Percentiles rank a stretch among this genome's conserved stretches.
These are phyloP conservation scores for Dolichomitus sp. DNA, from an alignment of 2,888 invertebrate species.

Conservation along the genomic window DNA sequence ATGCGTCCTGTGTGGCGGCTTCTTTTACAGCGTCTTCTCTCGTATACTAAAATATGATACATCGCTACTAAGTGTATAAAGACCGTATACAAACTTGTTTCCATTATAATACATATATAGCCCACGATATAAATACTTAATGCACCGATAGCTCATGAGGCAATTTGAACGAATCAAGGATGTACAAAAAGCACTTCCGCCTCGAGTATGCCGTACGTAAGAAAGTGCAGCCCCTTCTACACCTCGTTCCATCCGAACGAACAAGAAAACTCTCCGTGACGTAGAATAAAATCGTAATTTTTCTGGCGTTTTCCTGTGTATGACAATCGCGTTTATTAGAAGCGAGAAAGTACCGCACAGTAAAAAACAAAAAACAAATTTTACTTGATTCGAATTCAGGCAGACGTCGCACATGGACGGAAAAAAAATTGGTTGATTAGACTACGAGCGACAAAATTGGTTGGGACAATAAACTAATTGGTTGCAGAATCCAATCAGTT, in stretches of 20 bases:
- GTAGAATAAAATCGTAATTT: slow-evolving; percentile 62
- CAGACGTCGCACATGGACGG: too few relatives aligned
- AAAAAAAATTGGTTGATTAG: too few relatives aligned
- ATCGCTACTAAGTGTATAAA: slow-evolving; percentile 48
- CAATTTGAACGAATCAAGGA: slow-evolving; percentile 38
- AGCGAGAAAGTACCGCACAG: neutral
- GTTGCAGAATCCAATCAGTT: too few relatives aligned
- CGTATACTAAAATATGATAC: slow-evolving; percentile 26
- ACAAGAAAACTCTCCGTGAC: slow-evolving; percentile 46
- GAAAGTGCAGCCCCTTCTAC: neutral
- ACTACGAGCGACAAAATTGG: too few relatives aligned
- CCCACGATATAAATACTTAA: slow-evolving; percentile 7
- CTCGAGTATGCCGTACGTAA: neutral
- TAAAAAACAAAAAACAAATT: too few relatives aligned
- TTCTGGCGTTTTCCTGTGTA: slow-evolving; percentile 24
- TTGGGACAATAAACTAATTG: too few relatives aligned
- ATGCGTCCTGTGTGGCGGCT: slow-evolving; percentile 58
- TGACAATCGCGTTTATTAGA: neutral
- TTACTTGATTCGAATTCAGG: too few relatives aligned
- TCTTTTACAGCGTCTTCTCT: slow-evolving; percentile 13
- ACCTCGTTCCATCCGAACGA: slow-evolving; percentile 19
- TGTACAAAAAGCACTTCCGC: slow-evolving; percentile 37
- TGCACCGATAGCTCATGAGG: neutral
- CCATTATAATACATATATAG: slow-evolving; percentile 27
- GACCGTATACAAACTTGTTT: slow-evolving; percentile 14